Base-by-base conservation (phyloP, 2,113 vertebrate species). In the Gulo gulo region DNA sequence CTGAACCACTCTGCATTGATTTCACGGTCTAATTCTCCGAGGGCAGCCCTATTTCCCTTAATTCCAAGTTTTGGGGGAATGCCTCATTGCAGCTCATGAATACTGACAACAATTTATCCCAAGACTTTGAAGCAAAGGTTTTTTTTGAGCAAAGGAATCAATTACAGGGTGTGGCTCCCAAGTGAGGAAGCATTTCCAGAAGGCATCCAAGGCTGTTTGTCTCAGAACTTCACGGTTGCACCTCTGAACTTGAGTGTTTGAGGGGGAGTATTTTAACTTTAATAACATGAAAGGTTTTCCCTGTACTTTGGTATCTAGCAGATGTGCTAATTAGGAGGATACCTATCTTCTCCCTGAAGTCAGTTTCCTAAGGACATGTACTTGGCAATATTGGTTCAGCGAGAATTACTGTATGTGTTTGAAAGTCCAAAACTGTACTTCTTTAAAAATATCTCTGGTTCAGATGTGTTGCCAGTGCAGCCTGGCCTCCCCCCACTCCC, bases 111-210 rank as follows among this genome's bases (percentile, higher is more conserved):
- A 97, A 88, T 98, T 94, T 96, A 91, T 92, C 95, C 76, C 47
- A 57, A 91, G 93, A 86, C 88, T 97, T 97, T 94, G 97, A 98
- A 98, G 96, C 93, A 86, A 78, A 97, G 85, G 88, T 57, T 85
- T 98, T 98, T 95, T 95, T 71, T 96, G 74, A 96, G 97, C 88
- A 67, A 96, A 98, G 98, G 96, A 97, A 97, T 97, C 96, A 96
- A 94, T 97, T 98, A 96, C 80, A 80, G 97, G 97, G 98, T 92
- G 97, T 96, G 97, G 93, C 76, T 97, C 85, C 69, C 45, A 13
- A 97, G 83, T 89, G 63, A 95, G 89, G 97, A 97, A 96, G 96
- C 67, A 67, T 88, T 97, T 97, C 87, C 97, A 97, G 78, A 94
- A 95, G 95, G 83, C 39, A 52, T 92, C 55, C 21, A 20, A 74